These are phyloP conservation scores for Martes flavigula DNA, from an alignment of 2,797 vertebrate genomes.

Conservation along the genomic window DNA sequence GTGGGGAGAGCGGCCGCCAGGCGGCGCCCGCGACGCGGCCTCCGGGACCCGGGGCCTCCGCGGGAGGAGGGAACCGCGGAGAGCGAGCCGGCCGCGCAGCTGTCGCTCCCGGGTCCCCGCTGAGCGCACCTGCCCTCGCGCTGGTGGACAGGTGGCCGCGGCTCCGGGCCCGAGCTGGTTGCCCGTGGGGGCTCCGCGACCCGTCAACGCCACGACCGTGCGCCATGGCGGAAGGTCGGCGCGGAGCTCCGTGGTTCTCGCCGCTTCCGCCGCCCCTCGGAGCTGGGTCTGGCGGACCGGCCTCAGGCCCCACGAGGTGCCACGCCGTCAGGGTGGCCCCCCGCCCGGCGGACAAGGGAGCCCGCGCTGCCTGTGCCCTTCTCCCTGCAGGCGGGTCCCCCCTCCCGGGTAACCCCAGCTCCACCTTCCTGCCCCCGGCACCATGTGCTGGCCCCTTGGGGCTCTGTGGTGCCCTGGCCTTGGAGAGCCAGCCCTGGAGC, in stretches of 20 bases:
- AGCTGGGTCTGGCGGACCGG: accelerated
- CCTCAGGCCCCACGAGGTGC: neutral
- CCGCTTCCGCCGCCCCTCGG: neutral
- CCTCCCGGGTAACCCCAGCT: too few species aligned
- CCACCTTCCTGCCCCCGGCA: neutral
- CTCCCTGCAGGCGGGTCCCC: neutral
- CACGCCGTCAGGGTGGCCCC: neutral
- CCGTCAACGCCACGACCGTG: neutral
- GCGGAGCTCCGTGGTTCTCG: neutral
- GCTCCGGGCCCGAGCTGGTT: neutral
- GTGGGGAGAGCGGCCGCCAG: neutral
- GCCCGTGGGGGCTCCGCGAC: neutral
- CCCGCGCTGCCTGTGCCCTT: accelerated
- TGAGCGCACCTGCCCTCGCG: neutral
- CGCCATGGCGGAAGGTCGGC: accelerated
- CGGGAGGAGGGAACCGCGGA: accelerated
- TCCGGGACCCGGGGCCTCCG: neutral
- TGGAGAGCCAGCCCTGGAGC: neutral
- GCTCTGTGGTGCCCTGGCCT: neutral
- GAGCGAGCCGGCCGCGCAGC: neutral
- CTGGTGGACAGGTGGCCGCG: neutral
- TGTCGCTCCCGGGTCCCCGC: neutral
- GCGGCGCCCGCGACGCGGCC: neutral
- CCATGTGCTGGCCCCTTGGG: neutral
- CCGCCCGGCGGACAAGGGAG: neutral